Base-by-base conservation (phyloP, 2,888 invertebrate genomes). In the Tetragonisca angustula region DNA sequence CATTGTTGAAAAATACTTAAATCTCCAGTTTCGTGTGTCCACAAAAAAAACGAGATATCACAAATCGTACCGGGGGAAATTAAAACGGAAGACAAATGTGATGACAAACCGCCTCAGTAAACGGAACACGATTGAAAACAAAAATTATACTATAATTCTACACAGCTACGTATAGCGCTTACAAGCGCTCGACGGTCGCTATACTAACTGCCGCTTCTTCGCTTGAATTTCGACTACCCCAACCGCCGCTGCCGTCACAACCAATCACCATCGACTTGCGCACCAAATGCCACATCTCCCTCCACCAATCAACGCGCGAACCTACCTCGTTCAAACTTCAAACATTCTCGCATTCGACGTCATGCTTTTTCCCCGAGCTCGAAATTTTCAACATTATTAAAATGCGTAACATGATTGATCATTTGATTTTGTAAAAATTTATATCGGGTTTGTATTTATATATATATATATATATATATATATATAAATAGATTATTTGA, bases 171-270 rank as follows among this genome's bases (percentile, higher is more conserved):
- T 91, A 90, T 89, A 88, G 85, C 91, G 89, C 92, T 88, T 88
- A 89, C 89, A 90, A 89, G 89, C 87, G 92, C 88, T 91, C 92
- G 91, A 91, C 94, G 91, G 91, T 92, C 93, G 91, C 93, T 93
- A 93, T 92, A 92, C 94, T 93, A 93, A 94, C 94, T 94, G 93
- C 83, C 91, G 91, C 90, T 89, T 87, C 79, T 90, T 87, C 90
- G 91, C 91, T 93, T 93, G 91, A 93, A 93, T 93, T 93, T 93
- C 92, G 91, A 91, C 90, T 84, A 81, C 85, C 86, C 87, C 92
- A 89, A 92, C 90, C 85, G 81, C 84, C 87, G 84, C 77, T 75
- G 79, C 62, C 68, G 69, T 86, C 83, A 79, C 89, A 78, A 52
- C 89, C 90, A 90, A 91, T 90, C 89, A 80, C 32, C 76, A 65